Evolutionary conservation across 2,888 invertebrate genomes (phyloP), one percentile per base, ranked within the genome.

Genomic region (Aricia artaxerxes): DNA sequence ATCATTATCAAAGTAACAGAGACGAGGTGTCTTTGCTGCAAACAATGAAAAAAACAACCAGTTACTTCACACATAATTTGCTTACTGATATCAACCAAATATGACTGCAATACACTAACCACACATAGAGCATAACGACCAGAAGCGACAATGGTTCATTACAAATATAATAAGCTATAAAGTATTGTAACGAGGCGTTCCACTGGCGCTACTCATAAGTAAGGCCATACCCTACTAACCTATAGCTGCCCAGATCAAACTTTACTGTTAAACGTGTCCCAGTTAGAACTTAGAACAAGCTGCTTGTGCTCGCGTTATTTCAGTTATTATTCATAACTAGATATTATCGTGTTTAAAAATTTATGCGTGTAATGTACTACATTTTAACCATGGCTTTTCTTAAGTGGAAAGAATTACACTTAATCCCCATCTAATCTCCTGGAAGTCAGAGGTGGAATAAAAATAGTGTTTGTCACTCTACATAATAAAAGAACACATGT

Each of bases 181-280:
- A 75, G 13, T 31, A 75, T 75, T 75, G 49, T 31, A 75, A 75
- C 49, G 75, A 24, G 49, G 49, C 24, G 44, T 13, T 11, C 35
- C 24, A 49, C 73, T 44, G 24, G 16, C 5, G 73, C 4, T n/a
- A n/a, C n/a, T n/a, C n/a, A 24, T 13, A 5, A 40, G 73, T 73
- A 5, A 75, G 24, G 75, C 49, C 75, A 13, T 44, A 44, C 16
- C 75, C 49, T 31, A 75, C 24, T 75, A 49, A 75, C 75, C 49
- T 75, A 31, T 75, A 44, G 35, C 69, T 49, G 49, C 3, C 40
- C 75, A 44, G 75, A 75, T 75, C 75, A 31, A 49, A 75, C 49
- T 49, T 24, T 24, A 75, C 75, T 44, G 75, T 75, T 75, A 24
- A 75, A 44, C 49, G 49, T 49, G 75, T 75, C 75, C 75, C 75